Percentiles rank a stretch among this genome's conserved stretches.
phyloP scores from a whole-genome alignment of 2,888 invertebrate genomes.

The Ectobius pallidus region DNA sequence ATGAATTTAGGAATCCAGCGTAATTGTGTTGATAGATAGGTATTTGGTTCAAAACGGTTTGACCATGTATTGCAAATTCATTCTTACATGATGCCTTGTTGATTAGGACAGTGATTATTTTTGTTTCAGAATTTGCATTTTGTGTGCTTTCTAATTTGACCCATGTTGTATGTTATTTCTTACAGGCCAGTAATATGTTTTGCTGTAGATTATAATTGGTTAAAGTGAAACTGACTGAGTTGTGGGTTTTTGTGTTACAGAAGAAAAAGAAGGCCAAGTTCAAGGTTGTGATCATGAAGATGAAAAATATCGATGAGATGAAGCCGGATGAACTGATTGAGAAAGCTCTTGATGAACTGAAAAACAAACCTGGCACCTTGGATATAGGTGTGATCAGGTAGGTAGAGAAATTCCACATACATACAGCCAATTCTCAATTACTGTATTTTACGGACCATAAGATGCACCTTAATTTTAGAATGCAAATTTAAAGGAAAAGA shows the following conservation, averaged over 20 bases:
- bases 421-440: too few species aligned
- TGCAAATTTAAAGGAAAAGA: too few species aligned
- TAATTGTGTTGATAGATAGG: too few species aligned
- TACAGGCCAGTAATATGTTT: not conserved
- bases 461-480: too few species aligned
- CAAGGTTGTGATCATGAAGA: constrained; percentile 26
- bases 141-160: too few species aligned
- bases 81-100: not conserved
- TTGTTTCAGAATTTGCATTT: too few species aligned
- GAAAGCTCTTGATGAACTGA: constrained; percentile 20
- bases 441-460: too few species aligned
- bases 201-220: not conserved
- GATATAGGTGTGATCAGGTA: too few species aligned
- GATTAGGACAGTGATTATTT: not conserved
- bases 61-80: too few species aligned
- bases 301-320: constrained; percentile 7
- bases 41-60: too few species aligned
- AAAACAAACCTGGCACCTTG: not conserved
- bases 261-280: constrained; percentile 9
- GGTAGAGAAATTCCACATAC: too few species aligned
- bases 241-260: constrained; percentile 10
- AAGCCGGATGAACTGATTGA: constrained; percentile 20
- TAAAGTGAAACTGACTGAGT: not conserved
- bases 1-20: too few species aligned
- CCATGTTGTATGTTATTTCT: not conserved